Conservation (phyloP, 2,888 invertebrate genomes). For the Octodonta nipae region DNA sequence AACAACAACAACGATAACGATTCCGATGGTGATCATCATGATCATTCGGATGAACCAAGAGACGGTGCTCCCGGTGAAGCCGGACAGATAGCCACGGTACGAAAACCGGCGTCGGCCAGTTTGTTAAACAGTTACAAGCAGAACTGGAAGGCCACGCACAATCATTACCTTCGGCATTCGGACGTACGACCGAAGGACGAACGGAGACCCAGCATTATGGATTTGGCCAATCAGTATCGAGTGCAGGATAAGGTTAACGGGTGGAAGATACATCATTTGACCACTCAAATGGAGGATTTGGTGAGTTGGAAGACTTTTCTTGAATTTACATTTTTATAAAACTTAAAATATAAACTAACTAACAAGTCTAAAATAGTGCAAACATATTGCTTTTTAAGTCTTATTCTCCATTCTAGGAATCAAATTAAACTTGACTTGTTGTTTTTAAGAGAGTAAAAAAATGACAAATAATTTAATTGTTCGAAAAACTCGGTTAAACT, state of each 20-base stretch:
- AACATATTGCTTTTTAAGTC: too few species aligned
- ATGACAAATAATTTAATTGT: too few species aligned
- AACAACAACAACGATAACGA: constrained; percentile 18
- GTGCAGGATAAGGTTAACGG: constrained; percentile 80
- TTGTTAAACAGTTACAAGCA: constrained; percentile 52
- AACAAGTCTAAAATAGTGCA: too few species aligned
- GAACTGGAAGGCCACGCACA: constrained; percentile 58
- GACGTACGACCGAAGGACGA: constrained; percentile 85
- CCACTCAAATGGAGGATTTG: constrained; percentile 85
- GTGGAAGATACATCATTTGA: constrained; percentile 88
- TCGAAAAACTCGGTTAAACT: too few species aligned
- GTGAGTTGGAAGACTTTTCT: too few species aligned
- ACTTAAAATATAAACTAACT: too few species aligned
- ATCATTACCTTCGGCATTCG: constrained; percentile 57
- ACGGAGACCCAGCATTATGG: constrained; percentile 69
- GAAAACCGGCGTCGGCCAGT: constrained; percentile 36
- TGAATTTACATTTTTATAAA: too few species aligned
- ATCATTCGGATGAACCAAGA: constrained; percentile 30
- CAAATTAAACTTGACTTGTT: too few species aligned
- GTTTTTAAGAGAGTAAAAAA: too few species aligned
- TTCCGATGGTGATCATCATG: constrained; percentile 29
- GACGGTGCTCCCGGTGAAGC: constrained; percentile 30
- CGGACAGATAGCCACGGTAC: constrained; percentile 16
- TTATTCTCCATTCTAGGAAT: too few species aligned
- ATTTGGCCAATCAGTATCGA: constrained; percentile 77